Conservation (phyloP, 2,797 vertebrate species). For the Fundulus diaphanus region DNA sequence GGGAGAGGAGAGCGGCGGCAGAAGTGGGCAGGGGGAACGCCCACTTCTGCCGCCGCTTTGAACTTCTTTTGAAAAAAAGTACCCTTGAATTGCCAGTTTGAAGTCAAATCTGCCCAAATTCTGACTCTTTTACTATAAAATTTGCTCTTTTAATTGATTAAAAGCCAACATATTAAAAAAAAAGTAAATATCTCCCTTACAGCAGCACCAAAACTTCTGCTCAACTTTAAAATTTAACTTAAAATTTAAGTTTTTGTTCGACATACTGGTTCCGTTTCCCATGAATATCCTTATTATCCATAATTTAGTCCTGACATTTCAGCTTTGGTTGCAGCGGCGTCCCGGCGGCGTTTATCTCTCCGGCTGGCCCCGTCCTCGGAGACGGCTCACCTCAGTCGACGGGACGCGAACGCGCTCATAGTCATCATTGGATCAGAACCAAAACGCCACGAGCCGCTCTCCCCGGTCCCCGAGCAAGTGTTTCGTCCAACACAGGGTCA, state of each 20-base stretch:
- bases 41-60: constrained; percentile 19
- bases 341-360: neutral
- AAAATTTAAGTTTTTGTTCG: too few species aligned
- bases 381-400: constrained; percentile 66
- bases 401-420: constrained; percentile 61
- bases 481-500: constrained; percentile 28
- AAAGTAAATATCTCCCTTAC: neutral
- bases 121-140: neutral
- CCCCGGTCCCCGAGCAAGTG: neutral
- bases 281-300: neutral
- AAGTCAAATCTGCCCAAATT: neutral
- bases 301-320: neutral
- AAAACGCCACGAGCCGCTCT: constrained; percentile 11
- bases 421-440: constrained; percentile 35
- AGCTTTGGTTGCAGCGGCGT: neutral
- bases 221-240: too few species aligned
- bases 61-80: neutral
- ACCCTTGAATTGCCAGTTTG: neutral
- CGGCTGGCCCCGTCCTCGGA: neutral
- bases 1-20: constrained; percentile 16
- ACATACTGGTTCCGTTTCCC: neutral
- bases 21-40: constrained; percentile 7
- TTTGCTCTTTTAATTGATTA: neutral
- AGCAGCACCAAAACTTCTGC: neutral
- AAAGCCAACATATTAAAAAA: neutral